Evolutionary conservation across 2,113 vertebrate genomes (phyloP).

Genomic region (Benitochromis conjunctus): DNA sequence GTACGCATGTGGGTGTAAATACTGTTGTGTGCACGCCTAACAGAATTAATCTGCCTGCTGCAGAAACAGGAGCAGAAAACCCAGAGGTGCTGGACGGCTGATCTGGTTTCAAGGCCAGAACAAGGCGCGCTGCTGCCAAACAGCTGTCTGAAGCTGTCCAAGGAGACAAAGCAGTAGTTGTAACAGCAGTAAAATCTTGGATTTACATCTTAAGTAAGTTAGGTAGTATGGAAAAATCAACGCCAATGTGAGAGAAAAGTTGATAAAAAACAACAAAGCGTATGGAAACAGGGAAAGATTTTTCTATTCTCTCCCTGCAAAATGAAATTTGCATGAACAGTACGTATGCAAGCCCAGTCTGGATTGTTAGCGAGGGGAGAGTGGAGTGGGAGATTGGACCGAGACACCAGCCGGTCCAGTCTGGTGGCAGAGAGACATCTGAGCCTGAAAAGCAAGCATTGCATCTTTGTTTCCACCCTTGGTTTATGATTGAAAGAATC

Average conservation of each 20-base stretch:
- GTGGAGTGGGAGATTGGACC: accelerated
- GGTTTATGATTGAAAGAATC: background rate
- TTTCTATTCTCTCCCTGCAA: background rate
- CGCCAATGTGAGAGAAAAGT: background rate
- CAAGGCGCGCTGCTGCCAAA: background rate
- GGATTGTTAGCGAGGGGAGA: background rate
- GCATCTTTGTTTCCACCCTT: background rate
- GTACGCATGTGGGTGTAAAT: background rate
- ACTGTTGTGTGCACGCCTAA: background rate
- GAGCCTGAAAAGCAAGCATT: background rate
- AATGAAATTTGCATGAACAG: background rate
- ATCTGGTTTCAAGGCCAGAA: conserved; percentile 11
- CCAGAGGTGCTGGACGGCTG: background rate
- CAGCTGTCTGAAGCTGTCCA: conserved; percentile 21
- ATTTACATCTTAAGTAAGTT: background rate
- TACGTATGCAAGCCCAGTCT: background rate
- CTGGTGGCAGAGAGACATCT: background rate
- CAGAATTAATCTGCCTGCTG: background rate
- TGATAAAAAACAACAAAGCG: background rate
- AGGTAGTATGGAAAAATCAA: background rate
- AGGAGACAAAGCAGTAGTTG: background rate
- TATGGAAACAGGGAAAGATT: background rate
- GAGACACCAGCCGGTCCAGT: background rate
- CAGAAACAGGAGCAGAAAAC: conserved; percentile 1
- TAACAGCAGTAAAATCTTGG: background rate